Base-by-base conservation (phyloP, 2,113 vertebrate species). In the Symphodus melops region DNA sequence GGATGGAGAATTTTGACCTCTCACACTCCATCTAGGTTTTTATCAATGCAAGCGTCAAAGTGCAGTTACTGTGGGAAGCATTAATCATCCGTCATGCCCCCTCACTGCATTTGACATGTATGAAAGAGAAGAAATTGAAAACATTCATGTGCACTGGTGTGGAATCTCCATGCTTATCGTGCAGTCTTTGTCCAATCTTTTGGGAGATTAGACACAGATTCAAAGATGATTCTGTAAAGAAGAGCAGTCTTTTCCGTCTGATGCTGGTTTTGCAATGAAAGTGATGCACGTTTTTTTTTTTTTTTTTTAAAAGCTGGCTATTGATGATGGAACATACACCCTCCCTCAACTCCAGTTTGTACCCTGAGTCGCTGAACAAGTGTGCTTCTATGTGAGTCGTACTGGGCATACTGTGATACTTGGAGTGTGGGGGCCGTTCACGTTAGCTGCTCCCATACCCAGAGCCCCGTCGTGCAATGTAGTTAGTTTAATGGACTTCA, bases 1-100 rank as follows among this genome's bases (percentile, higher is more conserved):
- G 68, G 81, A 77, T 84, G 78, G 56, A 36, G 62, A 80, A 68
- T 81, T 54, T 54, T 92, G 86, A 91, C 91, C 86, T 81, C 79
- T 86, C n/a, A 10, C 77, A 68, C 86, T 83, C 57, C 63, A 72
- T 71, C 88, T 66, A 75, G 4, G 42, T 74, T 75, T 28, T 81
- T 81, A 87, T 86, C 81, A 61, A 59, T 33, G 65, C 71, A 65
- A 0, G 64, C 60, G 72, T 79, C 82, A 64, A 86, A 86, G 84
- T 82, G 37, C 69, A 9, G 58, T 13, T 14, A 42, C 76, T 68
- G 73, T 63, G 85, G 71, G 65, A 61, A 58, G 68, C 75, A 88
- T 90, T 86, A 77, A 84, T 86, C 79, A 77, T 82, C 66, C 19
- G 54, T 48, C 65, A 13, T 19, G 56, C 59, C 48, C 58, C 37